A percentile compares a stretch with the other conserved stretches of the same genome.
Evolutionary conservation across 2,888 invertebrate genomes (phyloP).

Genomic region (Phalera bucephala): DNA sequence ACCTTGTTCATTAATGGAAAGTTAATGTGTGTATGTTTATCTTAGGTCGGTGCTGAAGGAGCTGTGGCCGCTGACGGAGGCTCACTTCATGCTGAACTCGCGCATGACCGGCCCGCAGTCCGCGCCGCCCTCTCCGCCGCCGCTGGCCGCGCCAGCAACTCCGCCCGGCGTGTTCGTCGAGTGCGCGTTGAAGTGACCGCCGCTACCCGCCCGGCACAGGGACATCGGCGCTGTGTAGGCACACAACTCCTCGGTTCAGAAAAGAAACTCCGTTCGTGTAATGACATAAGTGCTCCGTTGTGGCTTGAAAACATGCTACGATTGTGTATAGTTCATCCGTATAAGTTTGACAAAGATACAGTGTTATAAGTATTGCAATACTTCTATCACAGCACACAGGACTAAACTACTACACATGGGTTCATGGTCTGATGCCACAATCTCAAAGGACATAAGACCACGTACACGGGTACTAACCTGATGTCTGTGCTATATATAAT

Average conservation of each 20-base stretch:
- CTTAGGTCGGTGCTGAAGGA: conserved; percentile 84
- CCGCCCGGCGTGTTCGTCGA: conserved; percentile 61
- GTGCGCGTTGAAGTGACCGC: conserved; percentile 77
- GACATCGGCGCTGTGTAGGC: background rate
- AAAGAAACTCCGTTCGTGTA: background rate
- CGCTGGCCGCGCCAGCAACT: conserved; percentile 6
- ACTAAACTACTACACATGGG: too few species aligned
- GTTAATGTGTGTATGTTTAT: background rate
- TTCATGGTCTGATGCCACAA: too few species aligned
- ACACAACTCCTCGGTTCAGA: background rate
- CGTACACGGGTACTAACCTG: too few species aligned
- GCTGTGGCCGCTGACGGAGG: conserved; percentile 82
- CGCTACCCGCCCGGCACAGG: conserved; percentile 1
- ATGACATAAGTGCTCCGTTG: background rate
- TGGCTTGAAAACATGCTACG: too few species aligned
- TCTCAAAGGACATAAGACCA: too few species aligned
- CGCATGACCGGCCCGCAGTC: conserved; percentile 25
- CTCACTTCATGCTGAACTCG: conserved; percentile 60
- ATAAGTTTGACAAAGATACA: too few species aligned
- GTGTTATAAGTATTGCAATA: too few species aligned
- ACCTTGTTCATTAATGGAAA: too few species aligned
- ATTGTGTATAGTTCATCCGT: too few species aligned
- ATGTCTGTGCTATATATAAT: too few species aligned
- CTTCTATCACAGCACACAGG: too few species aligned
- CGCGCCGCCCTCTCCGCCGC: conserved; percentile 7